phyloP scores from a whole-genome alignment of 2,113 vertebrate genomes.

The Amphiprion ocellaris region DNA sequence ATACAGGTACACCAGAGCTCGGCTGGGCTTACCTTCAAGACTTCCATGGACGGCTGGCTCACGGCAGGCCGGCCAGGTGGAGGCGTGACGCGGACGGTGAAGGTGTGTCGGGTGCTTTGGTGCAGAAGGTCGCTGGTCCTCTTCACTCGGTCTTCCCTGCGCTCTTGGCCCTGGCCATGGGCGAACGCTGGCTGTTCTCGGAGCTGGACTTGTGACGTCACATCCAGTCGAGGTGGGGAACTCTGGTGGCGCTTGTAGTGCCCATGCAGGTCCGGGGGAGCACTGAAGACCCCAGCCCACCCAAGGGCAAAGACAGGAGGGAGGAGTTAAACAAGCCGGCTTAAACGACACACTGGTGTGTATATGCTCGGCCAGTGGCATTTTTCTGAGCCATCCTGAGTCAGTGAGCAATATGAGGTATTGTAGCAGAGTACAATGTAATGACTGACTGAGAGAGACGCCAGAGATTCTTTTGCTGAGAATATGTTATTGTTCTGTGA shows the following conservation, averaged over 20 bases:
- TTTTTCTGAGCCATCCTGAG: conserved; percentile 58
- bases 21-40: conserved; percentile 89
- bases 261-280: conserved; percentile 88
- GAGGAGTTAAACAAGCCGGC: conserved; percentile 51
- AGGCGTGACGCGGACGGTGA: conserved; percentile 86
- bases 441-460: conserved; percentile 52
- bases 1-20: neutral
- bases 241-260: conserved; percentile 88
- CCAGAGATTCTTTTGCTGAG: conserved; percentile 58
- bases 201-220: conserved; percentile 90
- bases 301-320: conserved; percentile 53
- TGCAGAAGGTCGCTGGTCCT: conserved; percentile 81
- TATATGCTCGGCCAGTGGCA: conserved; percentile 27
- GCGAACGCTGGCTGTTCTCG: conserved; percentile 88
- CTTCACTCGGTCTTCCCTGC: conserved; percentile 86
- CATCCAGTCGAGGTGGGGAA: conserved; percentile 81
- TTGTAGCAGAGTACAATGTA: conserved; percentile 67
- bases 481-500: conserved; percentile 59
- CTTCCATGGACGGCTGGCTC: conserved; percentile 89
- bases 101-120: conserved; percentile 81
- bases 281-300: conserved; percentile 79
- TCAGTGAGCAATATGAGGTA: conserved; percentile 49
- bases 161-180: conserved; percentile 89
- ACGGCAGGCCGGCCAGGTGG: conserved; percentile 81
- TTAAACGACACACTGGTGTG: conserved; percentile 36